These are phyloP conservation scores for Rhimphoctona megacephalus DNA, from an alignment of 2,888 invertebrate species.

Conservation along the genomic window DNA sequence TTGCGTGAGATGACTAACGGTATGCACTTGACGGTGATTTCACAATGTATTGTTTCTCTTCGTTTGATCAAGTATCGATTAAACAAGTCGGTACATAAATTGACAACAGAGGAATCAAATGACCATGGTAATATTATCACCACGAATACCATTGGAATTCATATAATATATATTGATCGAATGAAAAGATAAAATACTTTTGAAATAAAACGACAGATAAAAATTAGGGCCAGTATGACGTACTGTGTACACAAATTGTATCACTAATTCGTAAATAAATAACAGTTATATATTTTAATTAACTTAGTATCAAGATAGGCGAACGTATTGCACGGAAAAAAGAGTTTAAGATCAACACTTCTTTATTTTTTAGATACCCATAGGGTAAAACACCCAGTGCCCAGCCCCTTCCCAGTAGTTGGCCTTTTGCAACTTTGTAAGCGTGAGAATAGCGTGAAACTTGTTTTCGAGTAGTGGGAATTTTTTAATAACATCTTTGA, in stretches of 20 bases:
- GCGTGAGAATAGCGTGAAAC: no score
- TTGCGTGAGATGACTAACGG: background rate
- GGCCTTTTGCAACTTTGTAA: no score
- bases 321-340: background rate
- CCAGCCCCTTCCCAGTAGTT: no score
- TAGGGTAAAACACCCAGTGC: no score
- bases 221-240: background rate
- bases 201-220: background rate
- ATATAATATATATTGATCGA: background rate
- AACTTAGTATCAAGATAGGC: background rate
- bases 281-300: background rate
- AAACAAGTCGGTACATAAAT: conserved; percentile 20
- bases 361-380: conserved; percentile 3
- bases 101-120: conserved; percentile 6
- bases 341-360: background rate
- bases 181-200: background rate
- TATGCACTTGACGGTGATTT: background rate
- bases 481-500: no score
- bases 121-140: conserved; percentile 17
- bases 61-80: conserved; percentile 39
- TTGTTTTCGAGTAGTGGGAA: no score
- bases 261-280: background rate
- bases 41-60: background rate
- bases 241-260: background rate
- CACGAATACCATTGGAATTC: conserved; percentile 22